A percentile compares a stretch with the other conserved stretches of the same genome.
Conservation (phyloP, 2,888 invertebrate genomes). For the Epinotia brunnichana region DNA sequence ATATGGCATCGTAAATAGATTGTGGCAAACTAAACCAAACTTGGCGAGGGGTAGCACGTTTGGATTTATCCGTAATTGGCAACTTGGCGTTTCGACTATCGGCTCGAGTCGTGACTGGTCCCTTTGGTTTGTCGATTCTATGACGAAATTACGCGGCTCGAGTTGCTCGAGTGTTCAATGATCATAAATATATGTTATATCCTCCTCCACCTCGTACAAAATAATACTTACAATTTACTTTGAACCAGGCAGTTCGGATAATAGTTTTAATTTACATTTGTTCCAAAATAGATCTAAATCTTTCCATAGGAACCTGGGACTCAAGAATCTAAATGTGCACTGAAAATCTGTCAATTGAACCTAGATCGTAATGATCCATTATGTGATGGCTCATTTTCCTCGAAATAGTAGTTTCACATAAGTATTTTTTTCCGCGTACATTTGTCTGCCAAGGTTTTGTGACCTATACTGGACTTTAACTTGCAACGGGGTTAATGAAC, state of each 20-base stretch:
- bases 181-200: too few species aligned
- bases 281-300: too few species aligned
- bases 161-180: not conserved
- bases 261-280: too few species aligned
- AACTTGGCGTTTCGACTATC: conserved; percentile 1
- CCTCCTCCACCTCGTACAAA: too few species aligned
- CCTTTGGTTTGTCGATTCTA: not conserved
- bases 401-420: not conserved
- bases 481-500: not conserved
- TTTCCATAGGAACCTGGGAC: too few species aligned
- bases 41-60: conserved; percentile 10
- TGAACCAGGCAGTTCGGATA: too few species aligned
- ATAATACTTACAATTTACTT: too few species aligned
- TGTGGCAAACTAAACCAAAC: conserved; percentile 8
- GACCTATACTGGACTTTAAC: not conserved
- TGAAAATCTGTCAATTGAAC: too few species aligned
- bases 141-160: not conserved
- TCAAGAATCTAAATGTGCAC: too few species aligned
- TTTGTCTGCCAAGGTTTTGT: not conserved
- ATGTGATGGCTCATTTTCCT: not conserved
- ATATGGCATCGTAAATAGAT: conserved; percentile 21
- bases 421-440: not conserved
- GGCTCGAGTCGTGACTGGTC: not conserved
- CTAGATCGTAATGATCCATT: not conserved
- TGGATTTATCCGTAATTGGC: conserved; percentile 19